A percentile compares a stretch with the other conserved stretches of the same genome.
These are phyloP conservation scores for Ormyrus rosae DNA, from an alignment of 2,888 invertebrate species.

Conservation along the genomic window DNA sequence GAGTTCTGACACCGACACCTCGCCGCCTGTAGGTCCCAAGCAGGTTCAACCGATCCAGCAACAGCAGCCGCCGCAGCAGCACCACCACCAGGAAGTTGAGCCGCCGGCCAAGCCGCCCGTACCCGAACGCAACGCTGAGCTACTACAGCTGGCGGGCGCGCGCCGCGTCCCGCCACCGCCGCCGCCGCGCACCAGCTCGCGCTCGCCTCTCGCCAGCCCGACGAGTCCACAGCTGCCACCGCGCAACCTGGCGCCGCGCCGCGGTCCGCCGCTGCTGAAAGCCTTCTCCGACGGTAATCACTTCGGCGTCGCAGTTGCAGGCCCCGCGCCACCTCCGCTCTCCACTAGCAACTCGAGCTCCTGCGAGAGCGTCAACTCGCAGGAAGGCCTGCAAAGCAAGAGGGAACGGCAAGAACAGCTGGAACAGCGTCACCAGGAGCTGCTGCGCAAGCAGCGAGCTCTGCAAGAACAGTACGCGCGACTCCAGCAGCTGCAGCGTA, in stretches of 20 bases:
- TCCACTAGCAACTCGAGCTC: conserved; percentile 83
- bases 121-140: conserved; percentile 88
- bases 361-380: conserved; percentile 86
- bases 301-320: background rate
- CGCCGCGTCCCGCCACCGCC: conserved; percentile 93
- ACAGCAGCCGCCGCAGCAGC: conserved; percentile 60
- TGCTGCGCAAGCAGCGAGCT: conserved; percentile 90
- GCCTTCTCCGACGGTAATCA: conserved; percentile 27
- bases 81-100: conserved; percentile 65
- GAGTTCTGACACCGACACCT: conserved; percentile 88
- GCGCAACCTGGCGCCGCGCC: conserved; percentile 70
- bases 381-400: conserved; percentile 79
- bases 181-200: conserved; percentile 92
- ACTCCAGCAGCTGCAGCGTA: conserved; percentile 90
- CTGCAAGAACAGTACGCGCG: conserved; percentile 94
- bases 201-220: conserved; percentile 91
- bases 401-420: conserved; percentile 85
- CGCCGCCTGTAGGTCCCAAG: conserved; percentile 84
- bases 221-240: conserved; percentile 84
- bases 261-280: background rate
- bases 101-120: conserved; percentile 89
- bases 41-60: conserved; percentile 68
- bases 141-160: conserved; percentile 83
- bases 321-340: conserved; percentile 65
- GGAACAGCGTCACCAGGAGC: conserved; percentile 92